Conservation (phyloP, 2,113 vertebrate species). For the Rhegmatorhina hoffmannsi region DNA sequence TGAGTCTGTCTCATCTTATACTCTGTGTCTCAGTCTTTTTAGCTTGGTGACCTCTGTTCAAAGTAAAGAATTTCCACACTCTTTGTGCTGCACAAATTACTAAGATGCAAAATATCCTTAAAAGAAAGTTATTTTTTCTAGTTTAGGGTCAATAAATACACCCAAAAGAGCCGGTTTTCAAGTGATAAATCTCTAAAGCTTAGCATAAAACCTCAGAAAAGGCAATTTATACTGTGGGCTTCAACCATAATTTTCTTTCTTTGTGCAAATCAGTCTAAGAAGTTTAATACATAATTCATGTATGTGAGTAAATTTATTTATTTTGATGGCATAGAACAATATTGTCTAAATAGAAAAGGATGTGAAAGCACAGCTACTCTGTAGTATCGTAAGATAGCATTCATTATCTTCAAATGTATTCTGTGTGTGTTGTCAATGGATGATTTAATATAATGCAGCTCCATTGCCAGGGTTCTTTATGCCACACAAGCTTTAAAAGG, state of each 20-base stretch:
- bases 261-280: slow-evolving; percentile 14
- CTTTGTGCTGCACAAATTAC: not conserved
- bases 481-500: not conserved
- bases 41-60: not conserved
- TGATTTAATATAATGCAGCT: slow-evolving; percentile 21
- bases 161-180: not conserved
- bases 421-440: not conserved
- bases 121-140: not conserved
- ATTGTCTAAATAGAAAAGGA: slow-evolving; percentile 14
- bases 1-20: not conserved
- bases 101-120: not conserved
- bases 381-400: not conserved
- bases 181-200: slow-evolving; percentile 10
- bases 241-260: slow-evolving; percentile 41
- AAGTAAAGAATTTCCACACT: not conserved
- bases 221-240: not conserved
- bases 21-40: not conserved
- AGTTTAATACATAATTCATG: slow-evolving; percentile 45
- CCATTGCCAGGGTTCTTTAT: not conserved
- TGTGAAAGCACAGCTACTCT: not conserved
- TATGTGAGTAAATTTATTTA: slow-evolving; percentile 44
- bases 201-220: slow-evolving; percentile 16
- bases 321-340: not conserved
- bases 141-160: slow-evolving; percentile 28
- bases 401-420: slow-evolving; percentile 35